A percentile compares a stretch with the other conserved stretches of the same genome.
Evolutionary conservation across 23 tunicate genomes (phyloP).

Genomic region (Aplidium turbinatum): DNA sequence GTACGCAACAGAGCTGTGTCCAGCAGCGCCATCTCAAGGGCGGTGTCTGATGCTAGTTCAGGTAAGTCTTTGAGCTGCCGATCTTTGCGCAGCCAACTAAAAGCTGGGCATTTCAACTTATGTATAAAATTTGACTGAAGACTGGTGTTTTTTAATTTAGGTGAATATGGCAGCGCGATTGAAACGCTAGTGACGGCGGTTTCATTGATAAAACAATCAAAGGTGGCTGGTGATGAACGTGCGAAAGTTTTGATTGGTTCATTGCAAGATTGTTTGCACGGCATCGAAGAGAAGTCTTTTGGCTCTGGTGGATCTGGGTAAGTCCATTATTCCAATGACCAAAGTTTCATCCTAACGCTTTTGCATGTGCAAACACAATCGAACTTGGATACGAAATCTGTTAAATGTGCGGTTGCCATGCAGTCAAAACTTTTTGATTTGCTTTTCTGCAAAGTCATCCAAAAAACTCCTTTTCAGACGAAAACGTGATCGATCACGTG

Average conservation of each 20-base stretch:
- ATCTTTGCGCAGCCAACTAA: background rate
- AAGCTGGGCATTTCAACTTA: no score
- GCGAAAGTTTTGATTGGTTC: conserved; percentile 95
- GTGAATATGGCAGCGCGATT: conserved; percentile 91
- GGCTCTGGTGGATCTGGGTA: conserved; percentile 74
- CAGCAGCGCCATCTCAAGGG: conserved; percentile 92
- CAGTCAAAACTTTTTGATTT: background rate
- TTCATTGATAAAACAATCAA: conserved; percentile 89
- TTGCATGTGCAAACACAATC: no score
- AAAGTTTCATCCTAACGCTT: no score
- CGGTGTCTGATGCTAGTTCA: conserved; percentile 93
- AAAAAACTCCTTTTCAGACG: conserved; percentile 26
- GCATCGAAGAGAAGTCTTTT: conserved; percentile 93
- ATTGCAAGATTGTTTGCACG: conserved; percentile 95
- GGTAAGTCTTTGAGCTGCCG: conserved; percentile 13
- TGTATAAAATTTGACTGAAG: background rate
- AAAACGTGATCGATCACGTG: conserved; percentile 83
- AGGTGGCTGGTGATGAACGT: conserved; percentile 87
- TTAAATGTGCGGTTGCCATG: no score
- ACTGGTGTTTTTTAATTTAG: background rate
- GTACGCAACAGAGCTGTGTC: conserved; percentile 87
- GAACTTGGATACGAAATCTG: no score
- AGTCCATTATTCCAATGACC: no score
- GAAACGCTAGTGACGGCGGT: conserved; percentile 94
- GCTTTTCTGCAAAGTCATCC: background rate